phyloP scores from a whole-genome alignment of 1,140 invertebrate genomes.

The Drosophila malerkotliana region DNA sequence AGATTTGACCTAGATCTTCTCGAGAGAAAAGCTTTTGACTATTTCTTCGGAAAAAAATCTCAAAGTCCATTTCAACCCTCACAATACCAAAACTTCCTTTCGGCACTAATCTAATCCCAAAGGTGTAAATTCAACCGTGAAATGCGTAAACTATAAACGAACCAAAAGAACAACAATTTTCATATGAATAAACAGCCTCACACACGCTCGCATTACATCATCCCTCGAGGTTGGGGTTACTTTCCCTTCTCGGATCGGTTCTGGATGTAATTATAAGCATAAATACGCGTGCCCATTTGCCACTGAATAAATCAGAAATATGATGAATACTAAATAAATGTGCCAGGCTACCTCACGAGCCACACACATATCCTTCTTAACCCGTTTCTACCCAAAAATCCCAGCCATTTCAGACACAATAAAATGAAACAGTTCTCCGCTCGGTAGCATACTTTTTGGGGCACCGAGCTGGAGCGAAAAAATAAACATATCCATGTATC shows the following conservation, averaged over 20 bases:
- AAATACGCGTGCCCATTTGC: slow-evolving; percentile 78
- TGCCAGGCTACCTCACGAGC: not conserved
- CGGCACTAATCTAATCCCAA: slow-evolving; percentile 55
- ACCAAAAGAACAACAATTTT: slow-evolving; percentile 47
- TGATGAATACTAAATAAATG: slow-evolving; percentile 80
- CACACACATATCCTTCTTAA: slow-evolving; percentile 21
- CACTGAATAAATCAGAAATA: slow-evolving; percentile 81
- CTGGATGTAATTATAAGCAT: slow-evolving; percentile 69
- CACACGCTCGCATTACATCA: slow-evolving; percentile 25
- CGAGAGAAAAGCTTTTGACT: not conserved
- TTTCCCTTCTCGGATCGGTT: slow-evolving; percentile 1
- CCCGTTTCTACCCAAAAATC: slow-evolving; percentile 15
- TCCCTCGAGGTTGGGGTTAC: slow-evolving; percentile 42
- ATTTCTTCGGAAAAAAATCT: slow-evolving; percentile 4
- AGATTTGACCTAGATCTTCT: not conserved
- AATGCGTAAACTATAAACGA: slow-evolving; percentile 62
- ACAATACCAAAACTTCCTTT: not conserved
- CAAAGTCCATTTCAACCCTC: slow-evolving; percentile 7
- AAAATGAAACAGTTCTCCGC: slow-evolving; percentile 53
- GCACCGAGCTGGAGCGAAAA: slow-evolving; percentile 8
- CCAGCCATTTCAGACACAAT: slow-evolving; percentile 42
- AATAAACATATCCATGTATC: slow-evolving; percentile 31
- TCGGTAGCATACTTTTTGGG: slow-evolving; percentile 49
- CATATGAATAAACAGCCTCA: slow-evolving; percentile 58
- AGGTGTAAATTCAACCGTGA: slow-evolving; percentile 53